Conservation (phyloP, 2,888 invertebrate genomes). For the Aphodius sticticus region DNA sequence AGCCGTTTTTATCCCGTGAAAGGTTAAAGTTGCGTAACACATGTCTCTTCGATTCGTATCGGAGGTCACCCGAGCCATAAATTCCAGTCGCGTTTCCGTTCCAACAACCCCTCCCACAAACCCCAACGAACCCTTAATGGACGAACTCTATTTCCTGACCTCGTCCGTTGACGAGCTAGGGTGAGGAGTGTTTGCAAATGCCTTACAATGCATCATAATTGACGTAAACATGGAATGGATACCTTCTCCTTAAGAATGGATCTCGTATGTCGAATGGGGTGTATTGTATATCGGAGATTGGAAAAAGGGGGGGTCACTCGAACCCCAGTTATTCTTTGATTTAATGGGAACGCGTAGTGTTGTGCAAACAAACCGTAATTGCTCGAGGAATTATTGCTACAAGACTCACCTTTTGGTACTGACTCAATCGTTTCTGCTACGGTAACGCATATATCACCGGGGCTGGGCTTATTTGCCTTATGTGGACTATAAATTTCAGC, state of each 20-base stretch:
- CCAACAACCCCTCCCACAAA: not conserved
- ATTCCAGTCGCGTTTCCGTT: conserved; percentile 34
- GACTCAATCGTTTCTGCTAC: not conserved
- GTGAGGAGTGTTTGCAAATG: conserved; percentile 23
- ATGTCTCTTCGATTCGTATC: conserved; percentile 29
- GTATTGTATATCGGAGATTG: not conserved
- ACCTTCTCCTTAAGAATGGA: not conserved
- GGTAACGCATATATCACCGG: not conserved
- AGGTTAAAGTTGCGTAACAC: conserved; percentile 33
- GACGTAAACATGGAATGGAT: conserved; percentile 20
- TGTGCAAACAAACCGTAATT: not conserved
- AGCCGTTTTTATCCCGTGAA: conserved; percentile 14
- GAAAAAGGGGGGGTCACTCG: not conserved
- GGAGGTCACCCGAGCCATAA: conserved; percentile 32
- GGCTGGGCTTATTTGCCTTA: no score
- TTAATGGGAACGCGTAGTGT: not conserved
- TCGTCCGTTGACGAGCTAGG: conserved; percentile 15
- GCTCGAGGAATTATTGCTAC: not conserved
- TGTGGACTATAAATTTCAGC: no score
- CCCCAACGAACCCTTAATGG: conserved; percentile 31
- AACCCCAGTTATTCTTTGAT: not conserved
- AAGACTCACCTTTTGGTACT: not conserved
- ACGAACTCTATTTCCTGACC: conserved; percentile 35
- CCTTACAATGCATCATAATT: conserved; percentile 21
- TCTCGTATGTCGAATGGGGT: not conserved